phyloP scores from a whole-genome alignment of 2,113 vertebrate genomes.

The Laticauda laticaudata region DNA sequence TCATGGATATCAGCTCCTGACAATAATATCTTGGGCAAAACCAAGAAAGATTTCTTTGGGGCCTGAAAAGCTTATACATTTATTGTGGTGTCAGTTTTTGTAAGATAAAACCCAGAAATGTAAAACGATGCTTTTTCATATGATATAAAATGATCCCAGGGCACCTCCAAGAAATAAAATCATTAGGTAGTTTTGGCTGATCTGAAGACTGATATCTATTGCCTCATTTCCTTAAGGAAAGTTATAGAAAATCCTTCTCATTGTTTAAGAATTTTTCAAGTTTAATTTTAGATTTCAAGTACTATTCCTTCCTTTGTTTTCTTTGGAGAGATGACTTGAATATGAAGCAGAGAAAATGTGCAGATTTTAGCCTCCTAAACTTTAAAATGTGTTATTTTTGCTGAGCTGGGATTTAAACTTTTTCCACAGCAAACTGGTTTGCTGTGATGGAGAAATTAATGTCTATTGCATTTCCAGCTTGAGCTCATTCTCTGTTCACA shows the following conservation, averaged over 20 bases:
- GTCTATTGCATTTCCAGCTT: background rate
- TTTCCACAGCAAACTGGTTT: slow-evolving; percentile 21
- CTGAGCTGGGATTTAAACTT: background rate
- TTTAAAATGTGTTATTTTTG: background rate
- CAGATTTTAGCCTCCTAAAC: background rate
- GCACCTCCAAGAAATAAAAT: background rate
- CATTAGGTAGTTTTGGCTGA: background rate
- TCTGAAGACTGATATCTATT: background rate
- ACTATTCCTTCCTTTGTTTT: background rate
- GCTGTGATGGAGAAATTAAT: background rate
- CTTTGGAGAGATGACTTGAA: background rate
- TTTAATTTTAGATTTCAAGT: background rate
- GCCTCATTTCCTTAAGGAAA: background rate
- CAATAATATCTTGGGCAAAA: background rate
- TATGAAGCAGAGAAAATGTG: background rate
- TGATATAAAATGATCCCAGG: background rate
- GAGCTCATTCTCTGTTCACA: background rate
- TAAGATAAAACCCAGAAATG: background rate
- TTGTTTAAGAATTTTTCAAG: background rate
- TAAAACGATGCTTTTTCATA: background rate
- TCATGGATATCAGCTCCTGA: background rate
- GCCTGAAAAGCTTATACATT: background rate
- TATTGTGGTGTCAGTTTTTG: background rate
- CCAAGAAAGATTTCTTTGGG: background rate
- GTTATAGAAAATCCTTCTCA: background rate